Conservation (phyloP, 2,797 vertebrate genomes). For the Phoeniculus purpureus region DNA sequence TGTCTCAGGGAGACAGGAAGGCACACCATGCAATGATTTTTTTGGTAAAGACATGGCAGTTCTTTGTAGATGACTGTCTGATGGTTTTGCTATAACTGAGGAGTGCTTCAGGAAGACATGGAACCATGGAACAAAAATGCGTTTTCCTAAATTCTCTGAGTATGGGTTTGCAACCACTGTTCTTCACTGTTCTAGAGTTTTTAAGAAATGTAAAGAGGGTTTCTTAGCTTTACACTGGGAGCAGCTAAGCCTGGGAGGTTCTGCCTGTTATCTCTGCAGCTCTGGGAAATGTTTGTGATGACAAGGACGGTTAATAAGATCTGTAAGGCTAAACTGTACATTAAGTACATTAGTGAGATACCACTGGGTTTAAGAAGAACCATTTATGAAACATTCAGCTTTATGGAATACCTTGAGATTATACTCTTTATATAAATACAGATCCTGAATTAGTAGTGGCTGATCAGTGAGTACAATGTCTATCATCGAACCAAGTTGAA, state of each 20-base stretch:
- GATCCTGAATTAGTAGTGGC: neutral
- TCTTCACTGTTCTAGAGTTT: neutral
- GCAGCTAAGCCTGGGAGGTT: neutral
- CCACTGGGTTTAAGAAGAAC: neutral
- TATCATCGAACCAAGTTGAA: neutral
- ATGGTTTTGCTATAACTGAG: neutral
- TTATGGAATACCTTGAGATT: neutral
- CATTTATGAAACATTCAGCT: neutral
- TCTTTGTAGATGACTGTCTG: neutral
- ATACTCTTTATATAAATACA: neutral
- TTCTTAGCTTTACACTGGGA: neutral
- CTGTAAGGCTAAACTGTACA: neutral
- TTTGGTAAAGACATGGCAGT: neutral
- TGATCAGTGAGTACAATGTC: neutral
- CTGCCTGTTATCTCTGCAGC: neutral
- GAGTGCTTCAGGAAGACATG: neutral
- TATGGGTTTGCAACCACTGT: neutral
- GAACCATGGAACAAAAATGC: neutral
- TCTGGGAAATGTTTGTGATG: neutral
- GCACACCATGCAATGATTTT: neutral
- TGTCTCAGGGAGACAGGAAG: neutral
- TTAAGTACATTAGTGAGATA: neutral
- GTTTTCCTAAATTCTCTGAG: neutral
- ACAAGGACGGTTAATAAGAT: neutral
- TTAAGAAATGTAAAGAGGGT: neutral